Percentiles rank a stretch among this genome's conserved stretches.
phyloP scores from a whole-genome alignment of 2,888 invertebrate species.

The Ornithoptera priamus region DNA sequence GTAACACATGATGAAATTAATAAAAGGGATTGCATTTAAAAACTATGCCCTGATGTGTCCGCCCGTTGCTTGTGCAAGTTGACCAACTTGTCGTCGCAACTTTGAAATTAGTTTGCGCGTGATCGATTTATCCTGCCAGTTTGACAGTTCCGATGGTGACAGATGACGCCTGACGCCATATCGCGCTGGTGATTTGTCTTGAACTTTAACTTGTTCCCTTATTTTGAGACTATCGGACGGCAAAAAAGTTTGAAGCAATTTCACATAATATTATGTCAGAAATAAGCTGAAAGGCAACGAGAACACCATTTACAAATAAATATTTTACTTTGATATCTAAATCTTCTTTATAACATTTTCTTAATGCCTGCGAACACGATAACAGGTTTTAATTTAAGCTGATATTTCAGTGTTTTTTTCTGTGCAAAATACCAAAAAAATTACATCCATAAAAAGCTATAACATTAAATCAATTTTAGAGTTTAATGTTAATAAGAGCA shows the following conservation, averaged over 20 bases:
- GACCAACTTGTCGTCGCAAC: constrained; percentile 51
- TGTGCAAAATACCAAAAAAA: too few species aligned
- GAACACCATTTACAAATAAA: too few species aligned
- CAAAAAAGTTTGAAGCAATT: not conserved
- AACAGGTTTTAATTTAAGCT: too few species aligned
- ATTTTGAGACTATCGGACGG: constrained; percentile 9
- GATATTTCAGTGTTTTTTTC: too few species aligned
- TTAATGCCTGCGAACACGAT: too few species aligned
- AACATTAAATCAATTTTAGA: not conserved
- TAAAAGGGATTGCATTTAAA: constrained; percentile 67
- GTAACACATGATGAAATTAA: constrained; percentile 71
- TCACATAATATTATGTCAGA: too few species aligned
- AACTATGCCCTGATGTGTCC: constrained; percentile 48
- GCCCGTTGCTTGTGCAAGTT: constrained; percentile 41
- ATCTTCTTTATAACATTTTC: too few species aligned
- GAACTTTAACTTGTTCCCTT: constrained; percentile 44
- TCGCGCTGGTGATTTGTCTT: constrained; percentile 72
- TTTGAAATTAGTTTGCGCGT: constrained; percentile 77
- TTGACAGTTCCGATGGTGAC: constrained; percentile 76
- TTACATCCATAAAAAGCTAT: not conserved
- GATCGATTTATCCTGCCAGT: constrained; percentile 74
- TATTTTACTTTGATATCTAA: too few species aligned
- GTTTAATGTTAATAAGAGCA: constrained; percentile 12
- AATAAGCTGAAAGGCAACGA: too few species aligned
- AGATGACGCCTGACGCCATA: constrained; percentile 73